Evolutionary conservation across 2,113 vertebrate genomes (phyloP).

Genomic region (Cettia cetti): DNA sequence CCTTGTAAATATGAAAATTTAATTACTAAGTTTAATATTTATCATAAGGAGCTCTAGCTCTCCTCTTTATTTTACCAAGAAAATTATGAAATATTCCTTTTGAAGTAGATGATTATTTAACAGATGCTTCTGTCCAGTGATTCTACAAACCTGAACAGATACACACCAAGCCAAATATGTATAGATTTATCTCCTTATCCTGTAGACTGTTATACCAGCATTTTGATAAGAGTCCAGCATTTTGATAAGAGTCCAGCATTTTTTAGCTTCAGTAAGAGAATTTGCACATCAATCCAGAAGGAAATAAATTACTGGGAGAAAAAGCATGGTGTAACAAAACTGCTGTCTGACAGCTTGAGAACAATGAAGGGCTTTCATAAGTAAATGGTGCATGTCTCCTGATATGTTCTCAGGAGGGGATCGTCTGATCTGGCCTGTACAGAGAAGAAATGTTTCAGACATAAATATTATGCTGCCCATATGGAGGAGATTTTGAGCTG

Average conservation of each 20-base stretch:
- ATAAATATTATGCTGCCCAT: background rate
- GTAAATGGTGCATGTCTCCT: background rate
- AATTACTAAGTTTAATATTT: constrained; percentile 63
- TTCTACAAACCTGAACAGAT: background rate
- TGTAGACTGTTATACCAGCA: background rate
- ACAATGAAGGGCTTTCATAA: background rate
- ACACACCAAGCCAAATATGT: background rate
- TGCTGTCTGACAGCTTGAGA: background rate
- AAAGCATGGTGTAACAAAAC: background rate
- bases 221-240: background rate
- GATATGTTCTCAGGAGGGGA: background rate
- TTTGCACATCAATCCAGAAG: background rate
- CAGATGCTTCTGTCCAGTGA: background rate
- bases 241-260: background rate
- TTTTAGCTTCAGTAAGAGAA: background rate
- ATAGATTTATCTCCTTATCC: background rate
- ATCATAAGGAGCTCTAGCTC: background rate
- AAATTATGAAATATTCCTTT: background rate
- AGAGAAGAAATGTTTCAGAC: background rate
- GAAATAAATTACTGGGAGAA: background rate
- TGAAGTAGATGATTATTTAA: background rate
- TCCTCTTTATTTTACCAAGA: background rate
- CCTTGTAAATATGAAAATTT: constrained; percentile 63
- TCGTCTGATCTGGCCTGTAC: background rate
- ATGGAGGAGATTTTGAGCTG: background rate